phyloP scores from a whole-genome alignment of 2,797 vertebrate species.

The Chiloscyllium punctatum region DNA sequence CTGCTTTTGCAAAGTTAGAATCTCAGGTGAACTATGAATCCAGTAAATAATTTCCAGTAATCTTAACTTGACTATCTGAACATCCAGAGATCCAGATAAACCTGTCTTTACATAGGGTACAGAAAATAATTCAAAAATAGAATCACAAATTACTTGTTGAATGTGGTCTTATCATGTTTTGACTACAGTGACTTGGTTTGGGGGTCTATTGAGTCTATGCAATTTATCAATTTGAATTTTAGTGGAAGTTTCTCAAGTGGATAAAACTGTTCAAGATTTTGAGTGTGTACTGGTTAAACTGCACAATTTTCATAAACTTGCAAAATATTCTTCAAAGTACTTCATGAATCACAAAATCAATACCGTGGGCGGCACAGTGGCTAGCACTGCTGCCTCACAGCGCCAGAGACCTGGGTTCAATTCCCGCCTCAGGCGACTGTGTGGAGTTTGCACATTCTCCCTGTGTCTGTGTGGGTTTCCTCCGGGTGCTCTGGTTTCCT shows the following conservation, averaged over 20 bases:
- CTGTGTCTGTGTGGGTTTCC: too few species aligned
- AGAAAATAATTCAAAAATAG: neutral
- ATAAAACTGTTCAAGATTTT: neutral
- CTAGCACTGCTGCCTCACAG: too few species aligned
- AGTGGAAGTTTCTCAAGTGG: neutral
- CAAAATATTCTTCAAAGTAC: neutral
- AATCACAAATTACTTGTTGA: neutral
- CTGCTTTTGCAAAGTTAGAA: neutral
- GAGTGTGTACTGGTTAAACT: neutral
- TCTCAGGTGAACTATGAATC: neutral
- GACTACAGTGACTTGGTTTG: neutral
- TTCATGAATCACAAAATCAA: neutral
- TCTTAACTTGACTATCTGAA: neutral
- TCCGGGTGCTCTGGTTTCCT: too few species aligned
- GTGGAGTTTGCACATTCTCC: too few species aligned
- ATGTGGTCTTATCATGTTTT: neutral
- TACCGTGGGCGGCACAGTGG: too few species aligned
- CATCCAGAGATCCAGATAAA: neutral
- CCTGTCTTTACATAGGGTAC: too few species aligned
- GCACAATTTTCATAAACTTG: neutral
- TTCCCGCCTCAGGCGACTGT: too few species aligned
- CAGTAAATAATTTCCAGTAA: neutral
- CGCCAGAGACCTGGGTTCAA: too few species aligned
- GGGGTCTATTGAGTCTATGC: neutral
- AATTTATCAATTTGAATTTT: neutral